Base-by-base conservation (phyloP, 1,140 invertebrate species). In the Mylabris phalerata region DNA sequence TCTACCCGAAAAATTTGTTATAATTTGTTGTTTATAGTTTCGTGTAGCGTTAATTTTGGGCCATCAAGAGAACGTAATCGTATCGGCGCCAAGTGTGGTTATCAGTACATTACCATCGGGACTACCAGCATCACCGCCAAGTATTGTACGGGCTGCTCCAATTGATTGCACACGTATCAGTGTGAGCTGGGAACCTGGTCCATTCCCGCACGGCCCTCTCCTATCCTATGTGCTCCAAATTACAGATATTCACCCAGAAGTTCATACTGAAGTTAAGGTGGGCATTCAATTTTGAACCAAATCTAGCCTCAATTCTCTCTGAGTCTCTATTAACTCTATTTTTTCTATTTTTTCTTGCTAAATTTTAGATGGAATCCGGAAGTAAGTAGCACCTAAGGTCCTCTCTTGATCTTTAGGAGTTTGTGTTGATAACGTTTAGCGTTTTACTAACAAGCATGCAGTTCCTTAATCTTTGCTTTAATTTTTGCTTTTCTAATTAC, bases 151-250 rank as follows among this genome's bases (percentile, higher is more conserved):
- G 61, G 80, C 88, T n/a, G 81, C 87, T 27, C 84, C 90, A 0
- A 81, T 93, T 38, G 90, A 93, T 71, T 82, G 87, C n/a, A 84
- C 82, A 59, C 82, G 90, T 60, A 85, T 95, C 26, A 89, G 88
- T 54, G 81, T 95, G 9, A 88, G 86, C 62, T 96, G 93, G 93
- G 83, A 87, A 73, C 86, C 90, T 4, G 93, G 93, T 9, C 80
- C 82, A 9, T 93, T 90, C 69, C 86, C 87, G 24, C 94, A 94
- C 73, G 92, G 91, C 51, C 90, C 88, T 57, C 78, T 96, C 61
- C 82, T 93, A 45, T 90, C 89, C 44, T 95, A 93, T 77, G 84
- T 88, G 48, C 75, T 93, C 45, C 80, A 85, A 65, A 79, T 89
- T 19, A 77, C 79, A 43, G 80, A 83, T 61, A 76, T 76, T 27